Base-by-base conservation (phyloP, 2,888 invertebrate genomes). In the Crematogaster levior region DNA sequence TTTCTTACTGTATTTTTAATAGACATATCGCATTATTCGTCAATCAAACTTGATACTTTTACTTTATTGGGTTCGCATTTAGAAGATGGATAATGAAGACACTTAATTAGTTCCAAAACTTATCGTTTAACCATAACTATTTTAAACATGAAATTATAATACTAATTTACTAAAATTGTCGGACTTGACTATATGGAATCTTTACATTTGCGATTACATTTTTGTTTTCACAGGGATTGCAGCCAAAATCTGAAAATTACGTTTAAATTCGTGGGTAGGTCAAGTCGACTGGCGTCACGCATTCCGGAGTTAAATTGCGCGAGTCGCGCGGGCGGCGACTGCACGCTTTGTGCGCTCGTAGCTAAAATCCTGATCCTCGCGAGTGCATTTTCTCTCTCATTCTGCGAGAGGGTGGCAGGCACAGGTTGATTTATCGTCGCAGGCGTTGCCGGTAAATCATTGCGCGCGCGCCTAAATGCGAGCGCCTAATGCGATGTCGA, bases 391-490 rank as follows among this genome's bases (percentile, higher is more conserved):
- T 51, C 60, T 60, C 72, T 72, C 58, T 12, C n/a, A 30, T 43
- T 73, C 30, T 30, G 58, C 7, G 46, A 18, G 68, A n/a, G 30
- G 43, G 43, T 7, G 43, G 9, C 30, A 24, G 34, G 43, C 27
- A 18, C 30, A 18, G 18, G 43, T 34, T 79, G 70, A 79, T 79
- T 79, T 79, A 79, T 79, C 43, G 70, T 79, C n/a, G 43, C 77
- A 79, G 43, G 70, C 46, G 77, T 79, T 43, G 43, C 9, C 70
- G 56, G 34, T 79, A 70, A 79, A 79, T 79, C 77, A 79, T 70
- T 43, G 43, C n/a, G 56, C 40, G 30, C 74, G 27, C 51, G 15
- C 43, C 10, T 77, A 66, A 43, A 58, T 12, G 30, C 68, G 34
- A 66, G 12, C 30, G 9, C 68, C 68, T 70, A 56, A 77, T 77